Percentiles rank a stretch among this genome's conserved stretches.
Evolutionary conservation across 1,140 invertebrate species (phyloP).

Genomic region (Spodoptera litura): DNA sequence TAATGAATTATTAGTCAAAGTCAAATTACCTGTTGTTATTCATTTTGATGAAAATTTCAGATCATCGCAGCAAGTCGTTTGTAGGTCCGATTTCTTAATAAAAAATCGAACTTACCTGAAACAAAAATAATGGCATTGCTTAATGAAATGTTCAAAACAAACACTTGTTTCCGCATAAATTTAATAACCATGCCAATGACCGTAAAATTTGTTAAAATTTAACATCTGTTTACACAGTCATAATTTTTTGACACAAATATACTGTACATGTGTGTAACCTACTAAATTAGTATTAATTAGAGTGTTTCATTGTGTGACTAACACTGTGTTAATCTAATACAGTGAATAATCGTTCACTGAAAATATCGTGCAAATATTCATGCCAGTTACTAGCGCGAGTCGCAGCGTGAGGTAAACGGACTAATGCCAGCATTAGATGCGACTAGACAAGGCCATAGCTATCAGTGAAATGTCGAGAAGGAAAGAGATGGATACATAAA

Average conservation of each 20-base stretch:
- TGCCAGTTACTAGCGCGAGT: slow-evolving; percentile 62
- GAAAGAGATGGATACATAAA: slow-evolving; percentile 83
- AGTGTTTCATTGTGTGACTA: slow-evolving; percentile 18
- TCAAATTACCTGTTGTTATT: too few relatives aligned
- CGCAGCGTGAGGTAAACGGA: slow-evolving; percentile 69
- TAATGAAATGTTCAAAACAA: slow-evolving; percentile 54
- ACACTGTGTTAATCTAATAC: neutral
- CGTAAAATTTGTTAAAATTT: slow-evolving; percentile 56
- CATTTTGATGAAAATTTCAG: too few relatives aligned
- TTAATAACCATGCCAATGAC: slow-evolving; percentile 61
- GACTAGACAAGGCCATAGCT: slow-evolving; percentile 85
- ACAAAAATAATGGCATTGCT: slow-evolving; percentile 57
- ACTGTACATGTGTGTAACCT: slow-evolving; percentile 46
- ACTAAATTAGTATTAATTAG: slow-evolving; percentile 50
- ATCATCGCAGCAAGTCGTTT: too few relatives aligned
- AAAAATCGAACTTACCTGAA: slow-evolving; percentile 66
- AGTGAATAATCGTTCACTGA: neutral
- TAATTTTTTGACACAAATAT: slow-evolving; percentile 50
- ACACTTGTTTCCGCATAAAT: slow-evolving; percentile 58
- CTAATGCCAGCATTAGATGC: slow-evolving; percentile 85
- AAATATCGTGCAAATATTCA: slow-evolving; percentile 38
- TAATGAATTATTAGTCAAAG: slow-evolving; percentile 13
- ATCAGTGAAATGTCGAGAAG: slow-evolving; percentile 85
- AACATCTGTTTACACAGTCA: slow-evolving; percentile 71
- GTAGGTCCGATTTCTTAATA: neutral